Base-by-base conservation (phyloP, 1,140 invertebrate species). In the Drosophila orosa region DNA sequence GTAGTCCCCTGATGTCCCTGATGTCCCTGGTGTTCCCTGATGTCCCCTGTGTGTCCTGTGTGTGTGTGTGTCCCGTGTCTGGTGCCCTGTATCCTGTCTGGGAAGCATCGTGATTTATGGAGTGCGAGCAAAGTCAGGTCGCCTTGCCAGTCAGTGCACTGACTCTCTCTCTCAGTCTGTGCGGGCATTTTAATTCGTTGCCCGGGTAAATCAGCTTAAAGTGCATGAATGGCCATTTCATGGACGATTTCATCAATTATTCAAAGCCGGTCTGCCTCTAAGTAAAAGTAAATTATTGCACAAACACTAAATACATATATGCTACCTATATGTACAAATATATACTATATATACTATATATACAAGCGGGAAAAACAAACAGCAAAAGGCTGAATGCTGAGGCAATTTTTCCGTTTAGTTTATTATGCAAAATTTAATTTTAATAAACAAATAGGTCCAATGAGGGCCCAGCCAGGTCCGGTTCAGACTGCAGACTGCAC, bases 371-470 rank as follows among this genome's bases (percentile, higher is more conserved):
- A 60, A 73, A 40, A 57, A 45, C 42, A 72, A 60, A 45, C 33
- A 22, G 3, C 44, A n/a, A 29, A 55, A 54, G 52, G 17, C 42
- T 40, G 12, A 40, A 13, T 47, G 17, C 42, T 40, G 12, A 40
- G 12, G 9, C 63, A 24, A 57, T 72, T 87, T 73, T 78, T 76
- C 72, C 72, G 61, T 61, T 40, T 69, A 58, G 81, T 85, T 84
- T 80, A 82, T 72, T 87, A 86, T 86, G 82, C 83, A 86, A 79
- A 86, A 87, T 82, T 78, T 85, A 82, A 85, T 85, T 87, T 85
- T 63, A 78, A 78, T 85, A 82, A 75, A 75, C 83, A 82, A 87
- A 76, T 67, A 82, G 71, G 71, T 27, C 44, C 60, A 71, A 79
- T 79, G 57, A 56, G n/a, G 33, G 35, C 17, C 29, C 42, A 15